Percentiles rank a stretch among this genome's conserved stretches.
Conservation (phyloP, 2,797 vertebrate species). For the Hafferia zeledoni region DNA sequence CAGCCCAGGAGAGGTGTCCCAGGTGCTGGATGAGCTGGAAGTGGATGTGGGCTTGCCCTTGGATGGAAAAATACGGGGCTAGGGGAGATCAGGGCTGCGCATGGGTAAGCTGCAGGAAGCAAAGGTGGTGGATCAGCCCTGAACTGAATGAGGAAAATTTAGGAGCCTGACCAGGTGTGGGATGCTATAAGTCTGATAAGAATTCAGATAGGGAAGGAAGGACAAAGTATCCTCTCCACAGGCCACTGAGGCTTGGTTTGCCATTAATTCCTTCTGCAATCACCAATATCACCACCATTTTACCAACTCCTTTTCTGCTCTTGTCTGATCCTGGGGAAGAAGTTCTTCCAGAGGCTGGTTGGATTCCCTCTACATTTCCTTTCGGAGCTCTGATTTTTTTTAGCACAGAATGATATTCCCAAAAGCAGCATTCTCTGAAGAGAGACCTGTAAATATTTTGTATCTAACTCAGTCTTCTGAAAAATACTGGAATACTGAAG, state of each 20-base stretch:
- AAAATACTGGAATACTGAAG: neutral
- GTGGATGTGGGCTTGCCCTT: accelerated
- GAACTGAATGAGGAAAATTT: neutral
- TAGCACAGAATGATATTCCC: neutral
- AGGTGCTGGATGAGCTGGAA: neutral
- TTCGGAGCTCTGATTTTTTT: neutral
- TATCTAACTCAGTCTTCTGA: neutral
- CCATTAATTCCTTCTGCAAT: neutral
- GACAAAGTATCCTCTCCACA: neutral
- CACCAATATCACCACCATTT: accelerated
- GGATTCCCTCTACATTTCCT: neutral
- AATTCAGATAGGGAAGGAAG: neutral
- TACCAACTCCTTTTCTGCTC: neutral
- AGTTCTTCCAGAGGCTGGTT: neutral
- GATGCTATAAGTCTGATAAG: neutral
- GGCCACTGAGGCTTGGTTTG: neutral
- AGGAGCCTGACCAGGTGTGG: neutral
- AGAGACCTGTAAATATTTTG: neutral
- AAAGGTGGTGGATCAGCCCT: neutral
- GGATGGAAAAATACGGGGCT: neutral
- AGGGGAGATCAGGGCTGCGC: neutral
- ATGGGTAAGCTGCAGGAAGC: neutral
- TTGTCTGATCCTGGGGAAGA: neutral
- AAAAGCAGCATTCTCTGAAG: neutral
- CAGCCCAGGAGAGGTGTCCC: accelerated